Conservation (phyloP, 2,797 vertebrate genomes). For the Eurystomus glaucurus region DNA sequence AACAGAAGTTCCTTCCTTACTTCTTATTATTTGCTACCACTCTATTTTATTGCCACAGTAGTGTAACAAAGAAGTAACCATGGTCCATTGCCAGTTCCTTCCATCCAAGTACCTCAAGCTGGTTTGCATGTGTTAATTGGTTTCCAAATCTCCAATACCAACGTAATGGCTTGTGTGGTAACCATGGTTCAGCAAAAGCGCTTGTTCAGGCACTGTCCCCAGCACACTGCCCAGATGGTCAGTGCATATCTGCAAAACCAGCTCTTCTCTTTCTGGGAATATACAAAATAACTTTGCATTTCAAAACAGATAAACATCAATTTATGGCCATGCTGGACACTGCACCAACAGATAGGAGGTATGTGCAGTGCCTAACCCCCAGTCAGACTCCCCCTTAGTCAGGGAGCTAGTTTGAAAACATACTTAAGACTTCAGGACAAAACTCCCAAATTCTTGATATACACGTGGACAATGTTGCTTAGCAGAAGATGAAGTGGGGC, state of each 20-base stretch:
- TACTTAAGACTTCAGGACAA: fast-evolving
- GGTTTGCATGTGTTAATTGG: background rate
- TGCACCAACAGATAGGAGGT: fast-evolving
- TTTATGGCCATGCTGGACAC: background rate
- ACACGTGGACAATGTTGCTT: fast-evolving
- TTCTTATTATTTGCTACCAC: background rate
- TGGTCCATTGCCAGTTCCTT: background rate
- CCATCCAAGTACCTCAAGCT: background rate
- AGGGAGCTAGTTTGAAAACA: background rate
- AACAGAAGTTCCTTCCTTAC: background rate
- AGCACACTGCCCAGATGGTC: fast-evolving
- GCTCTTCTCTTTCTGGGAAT: background rate
- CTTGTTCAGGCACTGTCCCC: background rate
- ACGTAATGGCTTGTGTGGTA: background rate
- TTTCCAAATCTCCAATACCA: background rate
- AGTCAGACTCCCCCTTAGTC: background rate
- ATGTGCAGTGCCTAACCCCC: background rate
- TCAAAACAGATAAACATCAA: fast-evolving
- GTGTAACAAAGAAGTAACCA: background rate
- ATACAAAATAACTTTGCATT: background rate
- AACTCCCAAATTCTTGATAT: background rate
- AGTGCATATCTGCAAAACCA: background rate
- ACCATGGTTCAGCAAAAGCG: background rate
- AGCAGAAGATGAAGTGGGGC: background rate
- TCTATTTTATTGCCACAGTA: background rate